Evolutionary conservation across 2,113 vertebrate species (phyloP), one percentile per base, ranked within the genome.

Genomic region (Hippocampus barbouri): DNA sequence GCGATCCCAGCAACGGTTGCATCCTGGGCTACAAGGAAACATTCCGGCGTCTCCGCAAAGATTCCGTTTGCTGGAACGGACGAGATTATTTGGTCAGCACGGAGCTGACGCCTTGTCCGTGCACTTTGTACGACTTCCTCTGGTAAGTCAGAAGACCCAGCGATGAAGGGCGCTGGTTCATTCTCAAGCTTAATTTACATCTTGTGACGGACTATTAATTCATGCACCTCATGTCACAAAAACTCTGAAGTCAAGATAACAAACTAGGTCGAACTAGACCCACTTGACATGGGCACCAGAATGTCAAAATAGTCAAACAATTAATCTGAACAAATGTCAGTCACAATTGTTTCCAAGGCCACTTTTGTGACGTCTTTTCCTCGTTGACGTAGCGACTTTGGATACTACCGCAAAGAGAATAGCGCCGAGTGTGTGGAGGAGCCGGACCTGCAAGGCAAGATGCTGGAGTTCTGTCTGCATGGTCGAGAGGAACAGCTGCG

Each of bases 1-100:
- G 92, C 1, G 89, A 94, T 62, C 94, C 94, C n/a, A 83, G 87
- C 0, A 94, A 97, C n/a, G 97, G 96, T 73, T 98, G 96, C 87
- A 95, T 97, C 62, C 90, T 98, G 80, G 97, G 96, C 21, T 98
- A 94, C 85, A 97, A 96, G 78, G 96, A 98, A 69, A 92, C 85
- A 47, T 98, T 94, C 82, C 89, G 92, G 4, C 94, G 97, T 0
- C 92, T 98, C 1, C 94, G 90, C 73, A 98, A 98, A 63, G 94
- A 94, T 7, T 96, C 97, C 0, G 89, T 96, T 60, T 98, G 97
- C 79, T 94, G 90, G 81, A 98, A 98, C 1, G 96, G 97, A 16
- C 92, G 95, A 0, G 91, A 94, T 80, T 97, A 95, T 38, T 0
- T 75, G 2, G 88, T 95, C 57, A 93, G 81, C 87, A 94, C 91